These are phyloP conservation scores for Syngnathus rostellatus DNA, from an alignment of 2,797 vertebrate species.

Conservation along the genomic window DNA sequence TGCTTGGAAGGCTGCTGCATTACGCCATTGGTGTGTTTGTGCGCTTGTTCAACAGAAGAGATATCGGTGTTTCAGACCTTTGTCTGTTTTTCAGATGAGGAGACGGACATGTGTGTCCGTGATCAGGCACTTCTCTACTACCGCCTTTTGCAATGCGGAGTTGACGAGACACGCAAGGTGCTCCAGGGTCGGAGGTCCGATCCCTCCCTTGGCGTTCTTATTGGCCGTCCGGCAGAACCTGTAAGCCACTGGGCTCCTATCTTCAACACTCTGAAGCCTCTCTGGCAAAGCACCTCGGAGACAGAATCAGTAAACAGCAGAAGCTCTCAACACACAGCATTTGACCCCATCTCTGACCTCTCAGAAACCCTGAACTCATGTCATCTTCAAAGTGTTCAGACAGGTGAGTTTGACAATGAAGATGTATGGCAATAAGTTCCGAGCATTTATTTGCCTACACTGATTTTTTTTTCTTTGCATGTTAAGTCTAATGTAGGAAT, in stretches of 20 bases:
- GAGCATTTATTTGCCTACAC: too few species aligned
- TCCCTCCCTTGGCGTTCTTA: constrained; percentile 81
- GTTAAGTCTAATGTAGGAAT: too few species aligned
- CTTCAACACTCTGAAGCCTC: constrained; percentile 81
- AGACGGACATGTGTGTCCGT: constrained; percentile 82
- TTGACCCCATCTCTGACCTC: constrained; percentile 22
- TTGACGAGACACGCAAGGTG: constrained; percentile 69
- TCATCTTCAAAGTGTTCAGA: constrained; percentile 1
- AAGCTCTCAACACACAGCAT: constrained; percentile 32
- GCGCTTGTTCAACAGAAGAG: constrained; percentile 33
- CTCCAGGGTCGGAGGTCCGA: constrained; percentile 83
- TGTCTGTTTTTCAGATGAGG: constrained; percentile 73
- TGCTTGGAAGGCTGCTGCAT: constrained; percentile 81
- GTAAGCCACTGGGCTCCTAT: constrained; percentile 75
- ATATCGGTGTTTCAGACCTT: constrained; percentile 2
- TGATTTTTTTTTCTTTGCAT: too few species aligned
- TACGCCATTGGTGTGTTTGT: constrained; percentile 77
- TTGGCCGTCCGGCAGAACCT: constrained; percentile 71
- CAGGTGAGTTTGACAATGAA: constrained; percentile 36
- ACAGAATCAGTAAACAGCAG: constrained; percentile 46
- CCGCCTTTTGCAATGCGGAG: constrained; percentile 77
- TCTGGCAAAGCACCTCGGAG: constrained; percentile 64
- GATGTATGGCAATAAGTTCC: constrained; percentile 3
- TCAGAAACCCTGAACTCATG: constrained; percentile 25
- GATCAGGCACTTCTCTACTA: constrained; percentile 90